phyloP scores from a whole-genome alignment of 2,797 vertebrate species.

The Sebastiscus tertius region DNA sequence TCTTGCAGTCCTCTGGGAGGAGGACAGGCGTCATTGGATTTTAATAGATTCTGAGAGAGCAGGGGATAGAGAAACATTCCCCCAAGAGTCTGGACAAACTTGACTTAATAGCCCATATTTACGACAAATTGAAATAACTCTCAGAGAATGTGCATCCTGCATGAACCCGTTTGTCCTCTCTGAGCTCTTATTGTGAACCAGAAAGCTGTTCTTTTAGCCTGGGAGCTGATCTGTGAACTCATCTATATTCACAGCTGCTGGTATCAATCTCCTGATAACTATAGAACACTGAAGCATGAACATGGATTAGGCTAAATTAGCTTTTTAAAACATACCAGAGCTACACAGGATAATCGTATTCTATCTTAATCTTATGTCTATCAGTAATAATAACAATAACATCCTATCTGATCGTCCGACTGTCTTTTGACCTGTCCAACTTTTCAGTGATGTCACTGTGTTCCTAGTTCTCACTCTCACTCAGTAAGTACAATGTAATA shows the following conservation, averaged over 20 bases:
- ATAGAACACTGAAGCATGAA: no score
- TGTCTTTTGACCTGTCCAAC: no score
- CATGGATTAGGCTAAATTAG: no score
- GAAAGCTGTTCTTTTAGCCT: neutral
- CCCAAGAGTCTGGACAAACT: neutral
- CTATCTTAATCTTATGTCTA: no score
- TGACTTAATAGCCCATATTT: neutral
- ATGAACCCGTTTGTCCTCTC: neutral
- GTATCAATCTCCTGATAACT: no score
- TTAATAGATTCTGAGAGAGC: conserved; percentile 2
- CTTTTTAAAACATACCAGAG: no score
- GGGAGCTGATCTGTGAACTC: neutral
- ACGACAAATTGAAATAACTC: conserved; percentile 1
- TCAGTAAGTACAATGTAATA: no score
- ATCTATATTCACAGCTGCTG: neutral
- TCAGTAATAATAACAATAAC: no score
- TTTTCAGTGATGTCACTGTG: no score
- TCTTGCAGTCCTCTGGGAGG: neutral
- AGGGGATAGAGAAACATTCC: neutral
- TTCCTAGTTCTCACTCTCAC: no score
- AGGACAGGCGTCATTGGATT: conserved; percentile 17
- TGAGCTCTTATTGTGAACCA: neutral
- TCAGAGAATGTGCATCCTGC: neutral
- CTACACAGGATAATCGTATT: no score
- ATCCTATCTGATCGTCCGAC: no score